Percentiles rank a stretch among this genome's conserved stretches.
These are phyloP conservation scores for Phasia obesa DNA, from an alignment of 2,888 invertebrate genomes.

Conservation along the genomic window DNA sequence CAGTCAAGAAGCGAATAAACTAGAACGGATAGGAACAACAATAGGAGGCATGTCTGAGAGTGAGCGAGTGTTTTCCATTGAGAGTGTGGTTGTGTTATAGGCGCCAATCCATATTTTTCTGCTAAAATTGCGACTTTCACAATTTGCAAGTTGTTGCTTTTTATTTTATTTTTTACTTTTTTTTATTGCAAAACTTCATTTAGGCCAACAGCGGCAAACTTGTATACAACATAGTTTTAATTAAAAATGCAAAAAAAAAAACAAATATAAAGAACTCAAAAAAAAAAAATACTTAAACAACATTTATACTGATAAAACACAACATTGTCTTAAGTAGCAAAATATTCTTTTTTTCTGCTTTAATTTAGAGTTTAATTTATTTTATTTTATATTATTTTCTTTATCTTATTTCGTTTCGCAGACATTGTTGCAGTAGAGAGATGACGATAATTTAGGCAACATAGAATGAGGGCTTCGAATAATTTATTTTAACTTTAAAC, in stretches of 20 bases:
- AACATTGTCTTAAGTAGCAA: slow-evolving; percentile 13
- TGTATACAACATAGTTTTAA: slow-evolving; percentile 24
- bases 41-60: neutral
- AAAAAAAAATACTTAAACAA: slow-evolving; percentile 18
- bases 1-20: neutral
- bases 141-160: slow-evolving; percentile 55
- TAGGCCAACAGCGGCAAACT: slow-evolving; percentile 35
- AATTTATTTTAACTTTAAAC: no score
- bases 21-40: slow-evolving; percentile 9
- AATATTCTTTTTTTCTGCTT: neutral
- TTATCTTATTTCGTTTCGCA: no score
- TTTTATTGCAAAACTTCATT: slow-evolving; percentile 51
- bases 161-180: neutral
- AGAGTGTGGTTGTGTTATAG: slow-evolving; percentile 40
- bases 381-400: neutral
- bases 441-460: no score
- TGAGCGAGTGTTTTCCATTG: neutral
- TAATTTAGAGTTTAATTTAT: neutral
- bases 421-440: no score
- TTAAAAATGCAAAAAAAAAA: neutral
- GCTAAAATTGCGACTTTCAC: slow-evolving; percentile 70
- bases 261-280: neutral
- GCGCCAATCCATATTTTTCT: slow-evolving; percentile 64
- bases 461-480: no score
- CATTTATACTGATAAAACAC: slow-evolving; percentile 4